Base-by-base conservation (phyloP, 2,113 vertebrate species). In the Gymnobelideus leadbeateri region DNA sequence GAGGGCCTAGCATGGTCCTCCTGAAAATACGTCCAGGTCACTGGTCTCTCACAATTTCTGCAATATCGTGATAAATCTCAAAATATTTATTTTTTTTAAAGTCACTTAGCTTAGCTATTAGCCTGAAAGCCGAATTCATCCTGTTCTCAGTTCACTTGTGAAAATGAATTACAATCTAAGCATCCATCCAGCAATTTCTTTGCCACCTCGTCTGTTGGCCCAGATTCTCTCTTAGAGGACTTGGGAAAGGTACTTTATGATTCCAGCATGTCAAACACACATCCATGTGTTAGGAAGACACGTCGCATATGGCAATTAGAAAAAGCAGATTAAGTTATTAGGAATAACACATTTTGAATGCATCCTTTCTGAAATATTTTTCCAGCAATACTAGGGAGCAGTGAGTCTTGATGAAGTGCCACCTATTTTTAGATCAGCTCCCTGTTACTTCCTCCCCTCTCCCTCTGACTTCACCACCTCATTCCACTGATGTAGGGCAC, bases 61-160 rank as follows among this genome's bases (percentile, higher is more conserved):
- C 49, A 90, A 90, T 90, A 57, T 5, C 49, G 51, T 84, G 51
- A 91, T 92, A 55, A 89, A 50, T 95, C 51, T 93, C 96, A 91
- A 90, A 43, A 84, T 19, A 92, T 95, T 96, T 95, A 51, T 52
- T 92, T 84, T 89, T 51, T 57, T 68, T 16, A 11, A 68, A 95
- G 94, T 84, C 68, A 12, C 89, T 54, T 91, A 92, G 53, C n/a
- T 93, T 57, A 84, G 68, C 89, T 37, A 92, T 47, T 54, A 94
- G n/a, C 89, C 94, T 84, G 90, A 91, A 94, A 96, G 92, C 92
- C 95, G 89, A 37, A 90, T 92, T 93, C 1, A 19, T 37, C 51
- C 51, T 84, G 24, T 90, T 96, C 92, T 96, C 92, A 50, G 93
- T 95, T 95, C 47, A 92, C 94, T 91, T 91, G 61, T 93, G 96